A percentile compares a stretch with the other conserved stretches of the same genome.
Evolutionary conservation across 2,888 invertebrate genomes (phyloP).

Genomic region (Drosophila colorata): DNA sequence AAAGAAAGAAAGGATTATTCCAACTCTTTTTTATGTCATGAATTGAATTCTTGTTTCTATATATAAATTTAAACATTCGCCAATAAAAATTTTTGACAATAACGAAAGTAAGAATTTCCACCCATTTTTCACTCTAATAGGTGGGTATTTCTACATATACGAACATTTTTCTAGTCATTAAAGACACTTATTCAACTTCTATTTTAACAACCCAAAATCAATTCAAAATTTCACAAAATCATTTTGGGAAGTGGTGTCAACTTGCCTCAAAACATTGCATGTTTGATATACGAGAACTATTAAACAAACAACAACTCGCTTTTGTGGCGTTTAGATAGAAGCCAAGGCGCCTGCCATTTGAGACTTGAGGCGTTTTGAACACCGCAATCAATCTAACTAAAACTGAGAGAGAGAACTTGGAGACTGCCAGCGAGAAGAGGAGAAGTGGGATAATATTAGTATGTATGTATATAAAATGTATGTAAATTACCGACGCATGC

Average conservation of each 20-base stretch:
- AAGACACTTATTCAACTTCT: not conserved
- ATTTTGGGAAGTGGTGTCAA: slow-evolving; percentile 11
- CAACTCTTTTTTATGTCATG: no score
- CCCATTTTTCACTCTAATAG: no score
- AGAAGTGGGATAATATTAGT: slow-evolving; percentile 22
- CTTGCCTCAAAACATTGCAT: slow-evolving; percentile 28
- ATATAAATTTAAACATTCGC: no score
- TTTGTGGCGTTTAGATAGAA: slow-evolving; percentile 5
- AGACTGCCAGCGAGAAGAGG: not conserved
- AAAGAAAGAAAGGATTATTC: no score
- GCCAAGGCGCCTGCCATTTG: slow-evolving; percentile 31
- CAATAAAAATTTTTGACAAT: no score
- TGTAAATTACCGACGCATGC: slow-evolving; percentile 74
- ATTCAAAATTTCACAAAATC: not conserved
- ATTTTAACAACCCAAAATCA: no score
- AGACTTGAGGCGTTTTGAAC: slow-evolving; percentile 52
- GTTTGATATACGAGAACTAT: slow-evolving; percentile 32
- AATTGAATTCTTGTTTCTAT: no score
- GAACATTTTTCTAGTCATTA: no score
- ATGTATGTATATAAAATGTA: slow-evolving; percentile 47
- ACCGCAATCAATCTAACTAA: slow-evolving; percentile 55
- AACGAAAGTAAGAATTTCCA: no score
- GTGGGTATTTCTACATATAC: no score
- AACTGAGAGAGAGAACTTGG: slow-evolving; percentile 8
- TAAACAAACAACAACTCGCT: slow-evolving; percentile 33